Evolutionary conservation across 2,113 vertebrate species (phyloP).

Genomic region (Asarcornis scutulata): DNA sequence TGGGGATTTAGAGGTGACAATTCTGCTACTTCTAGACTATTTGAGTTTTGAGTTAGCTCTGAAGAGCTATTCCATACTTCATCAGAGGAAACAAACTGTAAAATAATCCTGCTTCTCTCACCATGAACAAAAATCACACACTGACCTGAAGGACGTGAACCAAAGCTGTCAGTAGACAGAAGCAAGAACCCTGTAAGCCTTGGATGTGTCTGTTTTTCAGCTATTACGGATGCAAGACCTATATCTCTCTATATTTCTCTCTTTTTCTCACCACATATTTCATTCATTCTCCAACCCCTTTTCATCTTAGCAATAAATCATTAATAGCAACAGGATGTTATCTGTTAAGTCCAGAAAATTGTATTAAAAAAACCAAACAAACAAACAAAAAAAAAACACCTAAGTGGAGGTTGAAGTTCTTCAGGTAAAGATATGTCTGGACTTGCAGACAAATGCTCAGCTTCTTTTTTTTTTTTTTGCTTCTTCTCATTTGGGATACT

Average conservation of each 20-base stretch:
- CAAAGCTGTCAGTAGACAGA: neutral
- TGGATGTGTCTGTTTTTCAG: neutral
- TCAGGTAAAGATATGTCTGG: neutral
- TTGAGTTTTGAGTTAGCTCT: neutral
- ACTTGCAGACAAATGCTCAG: neutral
- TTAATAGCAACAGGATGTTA: neutral
- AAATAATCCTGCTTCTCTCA: neutral
- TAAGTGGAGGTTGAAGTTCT: neutral
- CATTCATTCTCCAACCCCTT: fast-evolving
- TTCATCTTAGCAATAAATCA: neutral
- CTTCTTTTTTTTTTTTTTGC: neutral
- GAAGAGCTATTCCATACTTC: neutral
- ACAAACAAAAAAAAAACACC: neutral
- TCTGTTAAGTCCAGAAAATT: neutral
- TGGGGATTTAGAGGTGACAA: neutral
- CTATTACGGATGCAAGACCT: neutral
- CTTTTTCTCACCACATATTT: neutral
- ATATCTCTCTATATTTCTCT: neutral
- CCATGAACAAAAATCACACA: neutral
- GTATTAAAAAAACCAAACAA: neutral
- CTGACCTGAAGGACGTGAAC: neutral
- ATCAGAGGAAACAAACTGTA: neutral
- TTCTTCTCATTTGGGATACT: neutral
- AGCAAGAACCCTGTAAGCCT: neutral
- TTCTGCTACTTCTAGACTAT: neutral